Conservation (phyloP, 2,113 vertebrate species). For the Salvator merianae region DNA sequence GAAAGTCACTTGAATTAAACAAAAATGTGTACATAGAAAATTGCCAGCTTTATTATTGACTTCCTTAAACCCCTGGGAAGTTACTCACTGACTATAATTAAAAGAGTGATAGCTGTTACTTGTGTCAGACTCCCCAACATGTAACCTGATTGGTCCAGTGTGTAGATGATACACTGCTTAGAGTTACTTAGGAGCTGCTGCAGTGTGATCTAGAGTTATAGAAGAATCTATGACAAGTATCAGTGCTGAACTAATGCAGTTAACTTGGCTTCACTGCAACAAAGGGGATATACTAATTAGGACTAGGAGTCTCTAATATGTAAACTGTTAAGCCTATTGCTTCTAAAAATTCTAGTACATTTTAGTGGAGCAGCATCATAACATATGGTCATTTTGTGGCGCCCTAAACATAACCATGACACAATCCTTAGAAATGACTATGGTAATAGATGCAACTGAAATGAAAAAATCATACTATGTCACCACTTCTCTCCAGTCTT, state of each 20-base stretch:
- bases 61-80: neutral
- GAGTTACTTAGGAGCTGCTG: neutral
- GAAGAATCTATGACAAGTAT: neutral
- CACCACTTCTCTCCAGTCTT: neutral
- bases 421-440: neutral
- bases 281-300: neutral
- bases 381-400: neutral
- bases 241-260: neutral
- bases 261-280: neutral
- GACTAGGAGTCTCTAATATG: neutral
- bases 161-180: neutral
- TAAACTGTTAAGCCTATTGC: neutral
- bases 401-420: too few species aligned
- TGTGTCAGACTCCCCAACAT: neutral
- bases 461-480: neutral
- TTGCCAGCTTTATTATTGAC: neutral
- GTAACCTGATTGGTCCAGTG: neutral
- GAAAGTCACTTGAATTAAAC: neutral
- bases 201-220: neutral
- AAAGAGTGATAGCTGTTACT: neutral
- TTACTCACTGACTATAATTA: neutral
- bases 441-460: neutral
- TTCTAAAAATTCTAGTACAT: neutral
- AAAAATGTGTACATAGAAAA: too few species aligned
- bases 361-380: neutral